These are phyloP conservation scores for Corynorhinus townsendii DNA, from an alignment of 2,113 vertebrate species.

Conservation along the genomic window DNA sequence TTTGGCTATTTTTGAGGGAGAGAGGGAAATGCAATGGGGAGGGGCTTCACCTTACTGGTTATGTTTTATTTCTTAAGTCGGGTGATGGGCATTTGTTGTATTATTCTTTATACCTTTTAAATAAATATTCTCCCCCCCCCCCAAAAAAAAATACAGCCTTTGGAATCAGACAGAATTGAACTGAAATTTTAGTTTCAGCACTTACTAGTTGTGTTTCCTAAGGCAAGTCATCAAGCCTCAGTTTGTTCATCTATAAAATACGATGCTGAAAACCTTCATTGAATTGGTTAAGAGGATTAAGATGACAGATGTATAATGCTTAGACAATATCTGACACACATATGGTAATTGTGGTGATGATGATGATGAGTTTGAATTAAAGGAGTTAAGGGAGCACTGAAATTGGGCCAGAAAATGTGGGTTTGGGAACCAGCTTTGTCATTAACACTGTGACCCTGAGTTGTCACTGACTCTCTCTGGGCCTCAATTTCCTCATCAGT, in stretches of 20 bases:
- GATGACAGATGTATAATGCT: neutral
- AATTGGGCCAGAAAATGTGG: neutral
- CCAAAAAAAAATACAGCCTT: neutral
- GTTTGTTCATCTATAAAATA: neutral
- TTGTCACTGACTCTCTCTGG: neutral
- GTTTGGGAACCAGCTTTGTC: neutral
- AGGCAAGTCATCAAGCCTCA: neutral
- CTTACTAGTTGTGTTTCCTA: neutral
- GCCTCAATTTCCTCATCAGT: neutral
- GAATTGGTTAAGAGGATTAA: neutral
- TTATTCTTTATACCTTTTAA: neutral
- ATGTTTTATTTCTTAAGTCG: neutral
- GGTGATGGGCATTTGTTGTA: neutral
- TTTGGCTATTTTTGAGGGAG: neutral
- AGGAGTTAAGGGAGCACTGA: neutral
- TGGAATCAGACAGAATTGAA: neutral
- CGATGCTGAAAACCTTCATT: neutral
- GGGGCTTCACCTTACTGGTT: neutral
- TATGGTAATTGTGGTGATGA: neutral
- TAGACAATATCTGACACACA: neutral
- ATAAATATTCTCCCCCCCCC: neutral
- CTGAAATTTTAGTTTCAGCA: neutral
- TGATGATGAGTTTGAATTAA: neutral
- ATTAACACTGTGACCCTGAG: neutral
- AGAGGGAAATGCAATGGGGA: neutral